Conservation (phyloP, 1,140 invertebrate species). For the Spodoptera frugiperda region DNA sequence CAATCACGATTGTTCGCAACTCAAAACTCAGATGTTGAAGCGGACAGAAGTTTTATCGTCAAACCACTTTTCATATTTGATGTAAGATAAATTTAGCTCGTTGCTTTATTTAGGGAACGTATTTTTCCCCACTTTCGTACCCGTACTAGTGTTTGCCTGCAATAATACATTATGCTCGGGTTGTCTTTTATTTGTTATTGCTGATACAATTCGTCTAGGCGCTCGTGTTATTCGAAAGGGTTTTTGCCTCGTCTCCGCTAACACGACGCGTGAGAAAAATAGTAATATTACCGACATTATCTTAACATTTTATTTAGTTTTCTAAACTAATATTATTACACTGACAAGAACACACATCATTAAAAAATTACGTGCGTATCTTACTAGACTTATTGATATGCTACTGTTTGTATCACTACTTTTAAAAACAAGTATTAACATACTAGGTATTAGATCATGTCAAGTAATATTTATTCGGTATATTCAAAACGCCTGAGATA, state of each 20-base stretch:
- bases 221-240: neutral
- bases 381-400: too few relatives aligned
- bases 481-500: neutral
- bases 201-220: slow-evolving; percentile 33
- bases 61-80: slow-evolving; percentile 45
- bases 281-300: neutral
- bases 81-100: slow-evolving; percentile 34
- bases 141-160: slow-evolving; percentile 12
- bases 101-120: slow-evolving; percentile 25
- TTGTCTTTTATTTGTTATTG: slow-evolving; percentile 38
- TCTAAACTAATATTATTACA: too few relatives aligned
- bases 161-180: slow-evolving; percentile 8
- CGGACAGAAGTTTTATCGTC: slow-evolving; percentile 38
- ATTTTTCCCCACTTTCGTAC: slow-evolving; percentile 10
- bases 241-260: slow-evolving; percentile 7
- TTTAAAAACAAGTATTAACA: too few relatives aligned
- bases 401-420: too few relatives aligned
- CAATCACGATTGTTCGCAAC: slow-evolving; percentile 32
- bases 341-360: too few relatives aligned
- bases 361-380: too few relatives aligned
- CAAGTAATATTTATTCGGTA: too few relatives aligned
- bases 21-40: slow-evolving; percentile 29
- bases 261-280: neutral
- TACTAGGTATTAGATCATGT: too few relatives aligned
- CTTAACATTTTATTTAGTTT: too few relatives aligned